Evolutionary conservation across 2,888 invertebrate genomes (phyloP), one percentile per base, ranked within the genome.

Genomic region (Perizoma flavofasciatum): DNA sequence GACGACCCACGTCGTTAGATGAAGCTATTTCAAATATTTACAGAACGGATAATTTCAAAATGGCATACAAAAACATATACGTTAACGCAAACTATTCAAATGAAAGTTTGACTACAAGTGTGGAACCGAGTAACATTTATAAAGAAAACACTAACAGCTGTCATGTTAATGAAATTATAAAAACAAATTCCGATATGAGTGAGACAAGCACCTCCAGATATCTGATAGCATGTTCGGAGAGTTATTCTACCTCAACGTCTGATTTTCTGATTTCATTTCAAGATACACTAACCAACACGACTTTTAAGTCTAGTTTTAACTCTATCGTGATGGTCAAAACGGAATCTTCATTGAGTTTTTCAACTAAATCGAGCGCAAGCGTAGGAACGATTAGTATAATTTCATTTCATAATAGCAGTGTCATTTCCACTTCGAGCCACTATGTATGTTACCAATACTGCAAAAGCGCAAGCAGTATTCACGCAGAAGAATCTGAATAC

Each of bases 291-390:
- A 8, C 10, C 34, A 55, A 47, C 45, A 35, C 37, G 35, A 10
- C 39, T 45, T 40, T 65, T n/a, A 50, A 52, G 45, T 65, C 72
- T 49, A 83, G 77, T 57, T 65, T 69, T 6, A 68, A 73, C 53
- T 78, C 83, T 8, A 62, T 78, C 51, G 44, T 73, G 6, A 49
- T 77, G 7, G 47, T 75, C 37, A 75, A 73, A 64, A 79, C 77
- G 47, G 74, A 81, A 40, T 76, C 76, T 0, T 81, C 80, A 4
- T 54, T 82, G 10, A 70, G 72, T 55, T 74, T 83, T 44, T 62
- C 69, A 8, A 66, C 74, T 6, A 67, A 39, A 10, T 47, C 63
- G 4, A 68, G 62, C 41, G 63, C 66, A 8, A 69, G 61, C 45
- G 48, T 68, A 7, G 59, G 59, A 9, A 72, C 68, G 6, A 66